Conservation (phyloP, 2,888 invertebrate genomes). For the Brachypalpus laphriformis region DNA sequence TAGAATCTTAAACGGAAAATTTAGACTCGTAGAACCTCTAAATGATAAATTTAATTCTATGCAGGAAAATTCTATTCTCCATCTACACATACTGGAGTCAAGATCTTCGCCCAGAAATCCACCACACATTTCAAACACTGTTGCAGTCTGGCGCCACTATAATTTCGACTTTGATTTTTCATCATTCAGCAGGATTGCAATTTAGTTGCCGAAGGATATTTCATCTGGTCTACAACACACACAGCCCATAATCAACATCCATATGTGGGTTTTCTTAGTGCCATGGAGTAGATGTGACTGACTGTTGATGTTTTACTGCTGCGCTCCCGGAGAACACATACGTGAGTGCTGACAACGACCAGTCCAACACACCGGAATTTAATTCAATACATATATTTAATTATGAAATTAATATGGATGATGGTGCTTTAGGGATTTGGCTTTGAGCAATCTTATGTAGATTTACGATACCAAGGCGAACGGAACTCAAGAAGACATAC, state of each 20-base stretch:
- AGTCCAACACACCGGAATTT: conserved; percentile 35
- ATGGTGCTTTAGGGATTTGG: conserved; percentile 64
- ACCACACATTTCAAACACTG: background rate
- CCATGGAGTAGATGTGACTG: conserved; percentile 1
- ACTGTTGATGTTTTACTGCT: conserved; percentile 5
- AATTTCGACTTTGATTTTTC: conserved; percentile 32
- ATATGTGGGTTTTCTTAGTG: conserved; percentile 10
- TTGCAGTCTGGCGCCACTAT: background rate
- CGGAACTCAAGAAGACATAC: conserved; percentile 18
- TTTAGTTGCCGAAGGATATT: conserved; percentile 28
- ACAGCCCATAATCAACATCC: conserved; percentile 20
- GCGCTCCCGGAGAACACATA: conserved; percentile 2
- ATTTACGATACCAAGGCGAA: conserved; percentile 60
- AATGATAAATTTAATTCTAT: background rate
- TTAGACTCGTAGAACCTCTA: background rate
- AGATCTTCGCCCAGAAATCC: background rate
- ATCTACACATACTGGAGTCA: background rate
- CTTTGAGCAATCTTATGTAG: conserved; percentile 63
- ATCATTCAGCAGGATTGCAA: conserved; percentile 36
- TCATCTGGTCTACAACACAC: background rate
- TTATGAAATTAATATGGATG: conserved; percentile 73
- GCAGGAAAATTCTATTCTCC: background rate
- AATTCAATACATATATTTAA: conserved; percentile 68
- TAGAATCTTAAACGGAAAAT: background rate
- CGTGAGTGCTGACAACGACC: background rate